Evolutionary conservation across 2,888 invertebrate species (phyloP), one percentile per base, ranked within the genome.

Genomic region (Conus canariensis): DNA sequence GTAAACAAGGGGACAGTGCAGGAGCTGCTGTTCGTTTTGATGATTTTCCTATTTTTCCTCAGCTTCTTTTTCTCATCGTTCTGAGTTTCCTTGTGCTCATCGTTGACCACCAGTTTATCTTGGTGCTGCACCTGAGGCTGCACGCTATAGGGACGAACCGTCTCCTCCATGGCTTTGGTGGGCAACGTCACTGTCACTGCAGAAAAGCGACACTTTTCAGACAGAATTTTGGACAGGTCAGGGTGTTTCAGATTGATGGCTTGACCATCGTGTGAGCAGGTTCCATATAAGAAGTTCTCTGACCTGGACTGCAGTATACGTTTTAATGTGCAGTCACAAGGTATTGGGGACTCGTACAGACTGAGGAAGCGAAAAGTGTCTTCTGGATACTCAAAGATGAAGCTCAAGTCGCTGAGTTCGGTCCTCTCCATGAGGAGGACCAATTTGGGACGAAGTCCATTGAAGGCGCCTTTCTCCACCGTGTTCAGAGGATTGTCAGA

Each of bases 381-480:
- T 14, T 90, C 87, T 0, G 91, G 70, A 25, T 92, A 92, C 9
- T 90, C 92, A 58, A 90, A 70, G 60, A 92, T 88, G 58, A 92
- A 92, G 56, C 90, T 90, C 30, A 92, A 88, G 30, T 90, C 90
- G 12, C 90, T 83, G 22, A 92, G 80, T 64, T 90, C 58, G 16
- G 92, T 92, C n/a, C 88, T 87, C 45, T 90, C 89, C 85, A 92
- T 59, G 67, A 90, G 88, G 30, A 92, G 67, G 82, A 86, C 58
- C 60, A 92, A 60, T 30, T 90, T 85, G 8, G 90, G 83, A 16
- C 87, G 88, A 7, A 92, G 88, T 1, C 92, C 91, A 19, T 83
- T 82, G 83, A 92, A 92, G 3, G 92, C 92, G 3, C 90, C 90
- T 19, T 88, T 64, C 30, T 91, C 92, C 45, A 92, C 89, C 30